phyloP scores from a whole-genome alignment of 2,888 invertebrate genomes.

The Cataglyphis rosenhaueri region DNA sequence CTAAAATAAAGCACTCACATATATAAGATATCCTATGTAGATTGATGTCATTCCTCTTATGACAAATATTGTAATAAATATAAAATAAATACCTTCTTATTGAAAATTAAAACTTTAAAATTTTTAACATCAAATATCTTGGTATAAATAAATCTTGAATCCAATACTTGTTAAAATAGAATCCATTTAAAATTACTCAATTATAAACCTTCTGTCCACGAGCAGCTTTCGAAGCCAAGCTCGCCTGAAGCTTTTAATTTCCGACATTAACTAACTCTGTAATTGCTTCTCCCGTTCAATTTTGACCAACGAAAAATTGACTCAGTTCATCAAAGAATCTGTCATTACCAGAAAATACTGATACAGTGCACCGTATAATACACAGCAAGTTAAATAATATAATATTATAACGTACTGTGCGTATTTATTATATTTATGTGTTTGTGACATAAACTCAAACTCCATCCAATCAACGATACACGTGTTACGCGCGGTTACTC shows the following conservation, averaged over 20 bases:
- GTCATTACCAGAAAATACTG: slow-evolving; percentile 27
- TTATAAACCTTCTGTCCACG: not conserved
- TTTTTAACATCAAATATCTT: not conserved
- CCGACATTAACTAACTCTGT: slow-evolving; percentile 30
- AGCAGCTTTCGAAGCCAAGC: not conserved
- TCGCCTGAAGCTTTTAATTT: slow-evolving; percentile 19
- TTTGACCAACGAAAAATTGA: slow-evolving; percentile 65
- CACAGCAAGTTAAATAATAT: not conserved
- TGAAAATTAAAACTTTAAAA: not conserved
- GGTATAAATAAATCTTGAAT: not conserved
- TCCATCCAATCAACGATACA: slow-evolving; percentile 80
- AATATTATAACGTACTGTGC: not conserved
- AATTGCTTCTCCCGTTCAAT: slow-evolving; percentile 43
- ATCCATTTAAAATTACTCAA: slow-evolving; percentile 8
- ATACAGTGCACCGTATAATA: not conserved
- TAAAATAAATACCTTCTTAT: not conserved
- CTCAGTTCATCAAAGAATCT: slow-evolving; percentile 34
- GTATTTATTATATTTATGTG: slow-evolving; percentile 32
- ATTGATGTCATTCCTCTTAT: not conserved
- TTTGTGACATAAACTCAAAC: slow-evolving; percentile 52
- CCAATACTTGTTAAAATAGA: not conserved
- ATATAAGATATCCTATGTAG: not conserved
- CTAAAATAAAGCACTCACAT: not conserved
- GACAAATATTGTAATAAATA: not conserved
- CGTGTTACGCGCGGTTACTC: slow-evolving; percentile 74